Percentiles rank a stretch among this genome's conserved stretches.
These are phyloP conservation scores for Charadrius vociferus DNA, from an alignment of 2,113 vertebrate species.

Conservation along the genomic window DNA sequence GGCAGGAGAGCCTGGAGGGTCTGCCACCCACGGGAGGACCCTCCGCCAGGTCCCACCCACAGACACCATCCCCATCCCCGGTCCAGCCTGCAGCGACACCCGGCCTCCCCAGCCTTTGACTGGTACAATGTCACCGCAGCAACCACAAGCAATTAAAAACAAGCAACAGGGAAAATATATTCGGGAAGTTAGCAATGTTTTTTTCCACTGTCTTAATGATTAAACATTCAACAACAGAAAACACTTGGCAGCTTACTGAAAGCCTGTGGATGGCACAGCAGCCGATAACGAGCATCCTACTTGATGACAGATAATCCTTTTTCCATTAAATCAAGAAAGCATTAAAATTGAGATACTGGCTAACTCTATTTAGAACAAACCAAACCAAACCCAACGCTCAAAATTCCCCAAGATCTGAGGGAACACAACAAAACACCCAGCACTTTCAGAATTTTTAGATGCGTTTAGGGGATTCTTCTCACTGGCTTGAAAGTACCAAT, in stretches of 20 bases:
- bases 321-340: slow-evolving; percentile 65
- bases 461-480: neutral
- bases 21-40: neutral
- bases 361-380: slow-evolving; percentile 8
- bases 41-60: neutral
- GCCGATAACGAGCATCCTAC: slow-evolving; percentile 21
- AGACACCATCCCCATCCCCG: fast-evolving
- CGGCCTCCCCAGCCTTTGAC: neutral
- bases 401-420: neutral
- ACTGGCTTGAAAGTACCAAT: neutral
- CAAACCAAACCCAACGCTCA: neutral
- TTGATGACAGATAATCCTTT: slow-evolving; percentile 64
- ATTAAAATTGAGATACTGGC: slow-evolving; percentile 21
- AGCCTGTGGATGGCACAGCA: slow-evolving; percentile 39
- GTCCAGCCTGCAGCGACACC: neutral
- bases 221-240: slow-evolving; percentile 28
- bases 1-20: neutral
- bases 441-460: neutral
- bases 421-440: neutral
- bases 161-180: neutral
- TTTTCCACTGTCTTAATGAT: slow-evolving; percentile 12
- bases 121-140: neutral
- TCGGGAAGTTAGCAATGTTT: neutral
- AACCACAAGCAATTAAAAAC: neutral
- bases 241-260: slow-evolving; percentile 45